Base-by-base conservation (phyloP, 2,888 invertebrate genomes). In the Metellina segmentata region DNA sequence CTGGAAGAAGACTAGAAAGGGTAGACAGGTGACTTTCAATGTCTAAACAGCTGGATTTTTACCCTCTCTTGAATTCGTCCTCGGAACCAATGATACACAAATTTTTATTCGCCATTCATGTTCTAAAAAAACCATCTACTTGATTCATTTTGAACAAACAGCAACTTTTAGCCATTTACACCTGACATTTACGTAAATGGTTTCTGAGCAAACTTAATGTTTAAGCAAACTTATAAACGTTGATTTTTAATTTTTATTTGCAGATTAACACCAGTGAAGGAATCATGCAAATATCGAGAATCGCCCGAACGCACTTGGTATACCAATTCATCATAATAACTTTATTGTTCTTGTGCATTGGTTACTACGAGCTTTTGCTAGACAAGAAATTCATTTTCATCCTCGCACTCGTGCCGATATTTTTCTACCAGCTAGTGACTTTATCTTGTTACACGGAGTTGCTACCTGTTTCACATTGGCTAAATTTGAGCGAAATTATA, bases 251-350 rank as follows among this genome's bases (percentile, higher is more conserved):
- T 8, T 61, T 8, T 9, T 16, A 61, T 61, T 61, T 61, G 61
- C 61, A 61, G 61, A 16, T 34, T 34, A 34, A 34, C 34, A 34
- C 34, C 34, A 34, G 34, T 34, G 34, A 69, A 69, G 69, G 6
- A 52, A 74, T 0, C 16, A 90, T 90, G 90, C 51, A 72, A 2
- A 20, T 85, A 70, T 71, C 74, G 11, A 81, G 20, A 51, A 69
- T 48, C 16, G 79, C 74, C 2, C 61, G 85, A 6, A 81, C 70
- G 6, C 90, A 90, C 34, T 13, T 90, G 6, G 20, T 81, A 9
- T 90, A 90, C 53, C 90, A 90, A 20, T 85, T 85, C 70, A 85
- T 90, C 81, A 90, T 90, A 48, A 13, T 85, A 8, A 74, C 90
- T 0, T 20, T 90, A 69, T 11, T 90, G 51, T 69, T 90, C 49